A percentile compares a stretch with the other conserved stretches of the same genome.
phyloP scores from a whole-genome alignment of 2,888 invertebrate species.

The Colletes collaris region DNA sequence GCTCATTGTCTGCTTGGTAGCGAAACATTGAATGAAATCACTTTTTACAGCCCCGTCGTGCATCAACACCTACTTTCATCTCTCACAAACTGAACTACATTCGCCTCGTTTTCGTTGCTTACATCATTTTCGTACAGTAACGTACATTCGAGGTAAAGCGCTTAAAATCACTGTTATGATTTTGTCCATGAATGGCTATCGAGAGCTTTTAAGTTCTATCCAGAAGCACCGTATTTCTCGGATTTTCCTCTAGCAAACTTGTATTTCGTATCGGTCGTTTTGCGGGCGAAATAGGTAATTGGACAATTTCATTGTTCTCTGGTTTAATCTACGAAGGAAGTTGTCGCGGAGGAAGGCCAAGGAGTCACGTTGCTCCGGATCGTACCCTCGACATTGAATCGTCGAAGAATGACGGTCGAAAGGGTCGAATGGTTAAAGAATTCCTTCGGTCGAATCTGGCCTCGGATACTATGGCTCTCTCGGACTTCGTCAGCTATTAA shows the following conservation, averaged over 20 bases:
- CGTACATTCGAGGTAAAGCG: background rate
- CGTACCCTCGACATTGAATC: slow-evolving; percentile 69
- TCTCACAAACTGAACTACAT: background rate
- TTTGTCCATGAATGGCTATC: background rate
- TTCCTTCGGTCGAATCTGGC: slow-evolving; percentile 64
- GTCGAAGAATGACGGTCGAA: slow-evolving; percentile 42
- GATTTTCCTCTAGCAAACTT: background rate
- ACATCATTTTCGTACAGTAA: background rate
- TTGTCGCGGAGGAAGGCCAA: slow-evolving; percentile 6
- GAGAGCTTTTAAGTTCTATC: no score
- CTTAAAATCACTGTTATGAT: background rate
- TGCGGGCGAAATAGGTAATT: background rate
- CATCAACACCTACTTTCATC: slow-evolving; percentile 1
- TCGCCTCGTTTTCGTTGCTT: background rate
- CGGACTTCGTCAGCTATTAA: slow-evolving; percentile 68
- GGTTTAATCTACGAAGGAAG: background rate
- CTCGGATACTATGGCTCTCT: slow-evolving; percentile 61
- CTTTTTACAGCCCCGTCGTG: background rate
- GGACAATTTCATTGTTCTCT: background rate
- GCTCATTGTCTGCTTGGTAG: slow-evolving; percentile 40
- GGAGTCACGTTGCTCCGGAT: slow-evolving; percentile 32
- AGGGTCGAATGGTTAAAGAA: slow-evolving; percentile 53
- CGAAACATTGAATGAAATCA: slow-evolving; percentile 43
- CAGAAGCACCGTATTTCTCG: background rate
- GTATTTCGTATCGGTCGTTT: no score